Conservation (phyloP, 30 jellyfish, hydroid and myxozoan genomes). For the Pelagia noctiluca region DNA sequence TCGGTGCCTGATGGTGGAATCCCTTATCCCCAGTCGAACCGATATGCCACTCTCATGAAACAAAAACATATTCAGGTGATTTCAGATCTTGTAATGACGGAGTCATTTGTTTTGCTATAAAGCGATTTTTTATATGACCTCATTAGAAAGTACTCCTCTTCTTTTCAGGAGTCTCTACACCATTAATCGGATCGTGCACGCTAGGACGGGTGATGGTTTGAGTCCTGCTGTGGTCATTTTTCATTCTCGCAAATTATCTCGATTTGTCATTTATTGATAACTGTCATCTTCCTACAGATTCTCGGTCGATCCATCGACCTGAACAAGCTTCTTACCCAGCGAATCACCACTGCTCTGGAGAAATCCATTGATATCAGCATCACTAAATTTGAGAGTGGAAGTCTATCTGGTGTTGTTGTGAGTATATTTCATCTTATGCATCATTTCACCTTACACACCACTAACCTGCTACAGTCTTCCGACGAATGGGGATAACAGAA, state of each 20-base stretch:
- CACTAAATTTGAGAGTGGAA: slow-evolving; percentile 95
- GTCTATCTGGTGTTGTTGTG: slow-evolving; percentile 87
- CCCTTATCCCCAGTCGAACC: slow-evolving; percentile 92
- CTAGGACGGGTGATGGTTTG: too few relatives aligned
- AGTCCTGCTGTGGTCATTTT: too few relatives aligned
- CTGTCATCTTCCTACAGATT: slow-evolving; percentile 52
- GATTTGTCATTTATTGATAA: background rate
- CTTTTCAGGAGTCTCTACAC: too few relatives aligned
- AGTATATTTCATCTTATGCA: too few relatives aligned
- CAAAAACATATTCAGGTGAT: slow-evolving; percentile 97
- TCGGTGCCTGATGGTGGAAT: slow-evolving; percentile 86
- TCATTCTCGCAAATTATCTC: too few relatives aligned
- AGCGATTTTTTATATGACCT: too few relatives aligned
- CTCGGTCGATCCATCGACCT: slow-evolving; percentile 98
- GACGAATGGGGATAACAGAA: too few relatives aligned
- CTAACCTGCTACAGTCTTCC: too few relatives aligned
- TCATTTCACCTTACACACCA: too few relatives aligned
- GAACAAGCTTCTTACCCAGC: slow-evolving; percentile 85
- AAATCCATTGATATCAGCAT: slow-evolving; percentile 88
- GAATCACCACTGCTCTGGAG: slow-evolving; percentile 81
- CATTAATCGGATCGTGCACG: too few relatives aligned
- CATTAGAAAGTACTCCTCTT: too few relatives aligned
- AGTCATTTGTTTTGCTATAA: background rate
- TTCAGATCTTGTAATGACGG: background rate
- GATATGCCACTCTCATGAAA: slow-evolving; percentile 81